Conservation (phyloP, 1,140 invertebrate species). For the Pseudomyrmex sp. region DNA sequence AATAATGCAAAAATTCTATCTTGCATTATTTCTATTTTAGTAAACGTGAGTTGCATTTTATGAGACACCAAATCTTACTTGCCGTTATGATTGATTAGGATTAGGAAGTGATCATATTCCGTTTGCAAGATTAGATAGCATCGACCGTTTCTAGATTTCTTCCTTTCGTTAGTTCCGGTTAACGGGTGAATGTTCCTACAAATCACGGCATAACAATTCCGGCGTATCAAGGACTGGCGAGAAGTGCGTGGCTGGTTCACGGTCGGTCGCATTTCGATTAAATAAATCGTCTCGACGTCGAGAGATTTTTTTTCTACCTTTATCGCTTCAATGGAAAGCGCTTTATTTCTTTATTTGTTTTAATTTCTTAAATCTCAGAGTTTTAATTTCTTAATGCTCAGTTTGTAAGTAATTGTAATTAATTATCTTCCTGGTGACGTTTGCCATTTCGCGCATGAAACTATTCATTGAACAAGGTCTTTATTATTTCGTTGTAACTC, state of each 20-base stretch:
- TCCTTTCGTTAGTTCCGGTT: conserved; percentile 29
- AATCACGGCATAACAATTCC: conserved; percentile 58
- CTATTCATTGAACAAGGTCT: conserved; percentile 40
- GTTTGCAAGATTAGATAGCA: conserved; percentile 14
- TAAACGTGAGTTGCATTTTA: conserved; percentile 3
- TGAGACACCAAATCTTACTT: neutral
- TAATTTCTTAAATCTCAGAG: neutral
- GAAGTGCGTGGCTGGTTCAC: conserved; percentile 46
- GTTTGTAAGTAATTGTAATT: neutral
- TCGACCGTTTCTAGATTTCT: conserved; percentile 24
- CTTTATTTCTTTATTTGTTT: neutral
- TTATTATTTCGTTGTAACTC: conserved; percentile 17
- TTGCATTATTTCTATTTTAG: neutral
- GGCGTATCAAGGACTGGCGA: conserved; percentile 62
- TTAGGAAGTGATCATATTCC: neutral
- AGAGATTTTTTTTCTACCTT: neutral
- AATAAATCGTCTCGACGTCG: neutral
- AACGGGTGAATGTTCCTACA: conserved; percentile 57
- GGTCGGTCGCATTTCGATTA: conserved; percentile 25
- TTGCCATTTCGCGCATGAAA: conserved; percentile 28
- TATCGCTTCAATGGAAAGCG: too few relatives aligned
- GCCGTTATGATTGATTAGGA: neutral
- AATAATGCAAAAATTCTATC: too few relatives aligned
- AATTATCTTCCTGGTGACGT: neutral
- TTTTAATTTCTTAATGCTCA: neutral